A percentile compares a stretch with the other conserved stretches of the same genome.
Conservation (phyloP, 2,888 invertebrate genomes). For the Acronicta aceris region DNA sequence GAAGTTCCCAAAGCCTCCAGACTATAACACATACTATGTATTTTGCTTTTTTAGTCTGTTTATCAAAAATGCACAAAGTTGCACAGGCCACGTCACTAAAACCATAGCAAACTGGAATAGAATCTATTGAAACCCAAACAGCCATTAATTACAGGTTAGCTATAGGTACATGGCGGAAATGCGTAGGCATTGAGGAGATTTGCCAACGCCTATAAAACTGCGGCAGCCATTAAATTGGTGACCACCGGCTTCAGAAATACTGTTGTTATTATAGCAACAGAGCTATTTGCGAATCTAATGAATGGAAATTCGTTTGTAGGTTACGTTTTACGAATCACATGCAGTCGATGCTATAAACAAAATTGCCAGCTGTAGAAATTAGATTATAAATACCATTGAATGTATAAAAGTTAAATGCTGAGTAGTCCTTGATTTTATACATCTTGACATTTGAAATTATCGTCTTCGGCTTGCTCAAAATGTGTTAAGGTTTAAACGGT, state of each 20-base stretch:
- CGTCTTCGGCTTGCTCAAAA: background rate
- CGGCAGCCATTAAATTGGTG: conserved; percentile 43
- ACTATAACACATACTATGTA: too few species aligned
- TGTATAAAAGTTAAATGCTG: conserved; percentile 9
- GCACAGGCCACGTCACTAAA: background rate
- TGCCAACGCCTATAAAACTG: conserved; percentile 60
- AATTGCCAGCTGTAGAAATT: conserved; percentile 10
- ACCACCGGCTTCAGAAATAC: conserved; percentile 30
- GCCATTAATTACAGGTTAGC: conserved; percentile 42
- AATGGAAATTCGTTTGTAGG: conserved; percentile 49
- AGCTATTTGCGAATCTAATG: conserved; percentile 37
- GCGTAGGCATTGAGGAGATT: conserved; percentile 63
- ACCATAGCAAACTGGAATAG: conserved; percentile 6
- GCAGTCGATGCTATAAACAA: conserved; percentile 34
- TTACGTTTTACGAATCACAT: conserved; percentile 41
- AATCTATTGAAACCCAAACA: conserved; percentile 36
- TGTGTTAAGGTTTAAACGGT: background rate
- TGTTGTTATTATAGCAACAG: conserved; percentile 39
- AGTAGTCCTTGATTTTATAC: conserved; percentile 16
- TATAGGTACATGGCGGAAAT: conserved; percentile 55
- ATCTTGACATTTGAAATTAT: conserved; percentile 10
- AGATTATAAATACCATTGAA: conserved; percentile 6
- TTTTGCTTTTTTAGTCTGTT: background rate
- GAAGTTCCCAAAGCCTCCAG: too few species aligned
- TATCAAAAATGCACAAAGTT: background rate